Evolutionary conservation across 2,888 invertebrate species (phyloP).

Genomic region (Rhimphoctona megacephalus): DNA sequence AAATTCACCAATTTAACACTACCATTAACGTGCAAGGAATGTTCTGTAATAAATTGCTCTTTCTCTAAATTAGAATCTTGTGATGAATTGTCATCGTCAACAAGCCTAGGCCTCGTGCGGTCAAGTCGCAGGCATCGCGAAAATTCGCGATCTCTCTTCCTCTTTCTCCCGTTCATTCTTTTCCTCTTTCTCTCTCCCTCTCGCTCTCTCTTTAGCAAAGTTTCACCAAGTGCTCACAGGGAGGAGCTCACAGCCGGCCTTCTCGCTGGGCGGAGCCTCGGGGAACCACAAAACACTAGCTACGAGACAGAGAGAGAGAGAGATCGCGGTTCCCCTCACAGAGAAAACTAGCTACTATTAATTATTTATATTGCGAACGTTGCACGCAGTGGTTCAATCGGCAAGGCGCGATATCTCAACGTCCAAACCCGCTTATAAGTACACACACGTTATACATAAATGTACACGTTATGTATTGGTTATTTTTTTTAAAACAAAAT

Average conservation of each 20-base stretch:
- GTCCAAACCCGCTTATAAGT: neutral
- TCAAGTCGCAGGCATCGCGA: conserved; percentile 45
- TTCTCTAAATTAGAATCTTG: conserved; percentile 30
- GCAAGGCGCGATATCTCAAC: conserved; percentile 58
- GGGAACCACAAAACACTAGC: conserved; percentile 72
- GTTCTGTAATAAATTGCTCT: neutral
- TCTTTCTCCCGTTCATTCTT: conserved; percentile 37
- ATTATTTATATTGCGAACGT: conserved; percentile 84
- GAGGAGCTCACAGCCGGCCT: conserved; percentile 81
- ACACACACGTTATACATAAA: neutral
- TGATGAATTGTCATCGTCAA: conserved; percentile 61
- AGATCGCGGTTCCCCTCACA: conserved; percentile 44
- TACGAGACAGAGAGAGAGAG: conserved; percentile 51
- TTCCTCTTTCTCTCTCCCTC: conserved; percentile 42
- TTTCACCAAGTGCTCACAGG: conserved; percentile 75
- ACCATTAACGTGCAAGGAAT: neutral
- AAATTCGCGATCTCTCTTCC: conserved; percentile 43
- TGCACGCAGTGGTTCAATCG: conserved; percentile 75
- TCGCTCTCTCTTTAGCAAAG: conserved; percentile 31
- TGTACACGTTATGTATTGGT: neutral
- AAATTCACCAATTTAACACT: neutral
- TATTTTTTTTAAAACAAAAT: neutral
- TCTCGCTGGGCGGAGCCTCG: conserved; percentile 84
- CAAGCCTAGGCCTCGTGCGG: conserved; percentile 47
- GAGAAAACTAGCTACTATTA: conserved; percentile 81